Conservation (phyloP, 2,797 vertebrate genomes). For the Notamacropus eugenii region DNA sequence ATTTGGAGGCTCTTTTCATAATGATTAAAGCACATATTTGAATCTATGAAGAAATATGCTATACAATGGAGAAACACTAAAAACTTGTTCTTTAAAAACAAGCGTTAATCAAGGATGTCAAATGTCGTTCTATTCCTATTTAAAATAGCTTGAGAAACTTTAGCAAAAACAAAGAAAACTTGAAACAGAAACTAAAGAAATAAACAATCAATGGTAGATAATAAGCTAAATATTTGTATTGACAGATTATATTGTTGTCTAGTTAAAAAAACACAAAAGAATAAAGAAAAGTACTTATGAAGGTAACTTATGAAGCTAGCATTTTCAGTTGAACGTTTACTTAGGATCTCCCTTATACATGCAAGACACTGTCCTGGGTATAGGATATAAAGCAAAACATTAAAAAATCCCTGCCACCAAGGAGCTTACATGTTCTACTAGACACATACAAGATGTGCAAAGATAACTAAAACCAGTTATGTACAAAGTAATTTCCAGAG, state of each 20-base stretch:
- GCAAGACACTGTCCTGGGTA: background rate
- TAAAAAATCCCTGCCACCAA: background rate
- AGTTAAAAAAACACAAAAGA: background rate
- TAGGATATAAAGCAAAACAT: background rate
- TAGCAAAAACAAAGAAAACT: background rate
- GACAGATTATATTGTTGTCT: background rate
- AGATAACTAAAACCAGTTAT: background rate
- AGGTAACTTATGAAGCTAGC: background rate
- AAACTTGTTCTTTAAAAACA: background rate
- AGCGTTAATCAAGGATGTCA: background rate
- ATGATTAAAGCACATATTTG: background rate
- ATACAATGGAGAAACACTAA: background rate
- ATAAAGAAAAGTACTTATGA: background rate
- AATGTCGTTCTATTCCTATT: background rate
- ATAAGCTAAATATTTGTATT: background rate
- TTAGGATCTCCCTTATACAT: background rate
- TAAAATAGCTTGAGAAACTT: background rate
- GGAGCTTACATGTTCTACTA: background rate
- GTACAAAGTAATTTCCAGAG: background rate
- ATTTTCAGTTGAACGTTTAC: background rate
- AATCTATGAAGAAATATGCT: background rate
- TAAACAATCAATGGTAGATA: background rate
- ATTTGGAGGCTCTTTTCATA: background rate
- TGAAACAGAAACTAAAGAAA: background rate
- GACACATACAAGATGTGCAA: background rate